Evolutionary conservation across 2,888 invertebrate species (phyloP).

Genomic region (Drosophila paranaensis): DNA sequence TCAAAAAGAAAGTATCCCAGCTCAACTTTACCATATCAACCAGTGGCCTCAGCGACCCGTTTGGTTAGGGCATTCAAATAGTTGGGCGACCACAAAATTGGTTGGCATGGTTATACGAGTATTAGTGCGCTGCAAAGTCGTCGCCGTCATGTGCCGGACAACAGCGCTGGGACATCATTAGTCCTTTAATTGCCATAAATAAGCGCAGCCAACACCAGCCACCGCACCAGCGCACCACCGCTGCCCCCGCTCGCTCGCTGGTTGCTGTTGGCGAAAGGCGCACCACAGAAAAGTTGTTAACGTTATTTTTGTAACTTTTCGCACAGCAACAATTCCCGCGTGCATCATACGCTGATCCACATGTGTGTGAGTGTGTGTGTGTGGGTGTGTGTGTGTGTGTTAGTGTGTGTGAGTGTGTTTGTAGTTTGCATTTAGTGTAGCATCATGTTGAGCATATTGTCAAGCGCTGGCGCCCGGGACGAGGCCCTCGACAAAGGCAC

Average conservation of each 20-base stretch:
- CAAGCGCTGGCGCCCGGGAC: constrained; percentile 42
- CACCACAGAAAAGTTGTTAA: constrained; percentile 74
- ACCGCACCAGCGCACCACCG: background rate
- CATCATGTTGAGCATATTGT: constrained; percentile 69
- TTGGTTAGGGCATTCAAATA: constrained; percentile 41
- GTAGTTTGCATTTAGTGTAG: constrained; percentile 57
- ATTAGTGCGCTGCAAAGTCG: constrained; percentile 27
- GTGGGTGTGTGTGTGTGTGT: constrained; percentile 9
- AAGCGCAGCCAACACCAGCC: constrained; percentile 61
- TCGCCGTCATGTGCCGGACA: constrained; percentile 56
- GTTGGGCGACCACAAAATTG: constrained; percentile 45
- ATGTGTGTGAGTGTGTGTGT: constrained; percentile 11
- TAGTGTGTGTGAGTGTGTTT: constrained; percentile 11
- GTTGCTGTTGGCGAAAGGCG: constrained; percentile 16
- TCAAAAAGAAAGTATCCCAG: background rate
- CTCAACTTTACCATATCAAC: background rate
- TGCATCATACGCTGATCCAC: constrained; percentile 63
- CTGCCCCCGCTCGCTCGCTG: too few relatives aligned
- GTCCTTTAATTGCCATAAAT: constrained; percentile 82
- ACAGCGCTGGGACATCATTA: constrained; percentile 79
- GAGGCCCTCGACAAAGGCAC: constrained; percentile 51
- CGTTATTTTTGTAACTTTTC: constrained; percentile 74
- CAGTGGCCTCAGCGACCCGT: background rate
- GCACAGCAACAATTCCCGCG: constrained; percentile 64
- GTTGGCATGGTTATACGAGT: constrained; percentile 42